Conservation (phyloP, 53 echinoderm and acorn worm species). For the Echinometra lucunter region DNA sequence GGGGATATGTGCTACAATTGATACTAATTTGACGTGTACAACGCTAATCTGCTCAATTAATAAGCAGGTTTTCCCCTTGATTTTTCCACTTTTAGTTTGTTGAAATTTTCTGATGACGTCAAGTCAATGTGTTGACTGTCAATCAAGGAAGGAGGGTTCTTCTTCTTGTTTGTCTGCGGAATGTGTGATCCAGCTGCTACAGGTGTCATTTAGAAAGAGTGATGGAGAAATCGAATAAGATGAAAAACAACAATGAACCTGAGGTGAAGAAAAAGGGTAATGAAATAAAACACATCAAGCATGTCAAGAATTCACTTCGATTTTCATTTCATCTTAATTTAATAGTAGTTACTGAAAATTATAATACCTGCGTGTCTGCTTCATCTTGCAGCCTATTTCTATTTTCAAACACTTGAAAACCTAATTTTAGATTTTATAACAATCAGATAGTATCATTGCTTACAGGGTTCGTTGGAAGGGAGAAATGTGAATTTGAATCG, state of each 20-base stretch:
- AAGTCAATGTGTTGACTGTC: not conserved
- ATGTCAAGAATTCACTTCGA: not conserved
- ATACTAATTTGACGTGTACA: slow-evolving; percentile 48
- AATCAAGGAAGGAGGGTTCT: not conserved
- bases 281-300: not conserved
- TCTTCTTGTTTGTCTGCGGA: not conserved
- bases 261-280: not conserved
- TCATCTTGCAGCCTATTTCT: not conserved
- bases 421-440: no score
- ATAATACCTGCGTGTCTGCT: not conserved
- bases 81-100: slow-evolving; percentile 39
- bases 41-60: slow-evolving; percentile 18
- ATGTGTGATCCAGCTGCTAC: slow-evolving; percentile 11
- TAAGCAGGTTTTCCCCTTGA: slow-evolving; percentile 35
- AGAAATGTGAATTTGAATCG: no score
- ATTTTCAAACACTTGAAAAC: not conserved
- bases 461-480: no score
- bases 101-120: not conserved
- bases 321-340: not conserved
- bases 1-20: not conserved
- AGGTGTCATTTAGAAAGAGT: slow-evolving; percentile 5
- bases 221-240: not conserved
- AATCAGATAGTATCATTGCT: no score
- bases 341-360: not conserved
- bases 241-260: not conserved